Evolutionary conservation across 2,113 vertebrate genomes (phyloP), one percentile per base, ranked within the genome.

Genomic region (Centropus bengalensis): DNA sequence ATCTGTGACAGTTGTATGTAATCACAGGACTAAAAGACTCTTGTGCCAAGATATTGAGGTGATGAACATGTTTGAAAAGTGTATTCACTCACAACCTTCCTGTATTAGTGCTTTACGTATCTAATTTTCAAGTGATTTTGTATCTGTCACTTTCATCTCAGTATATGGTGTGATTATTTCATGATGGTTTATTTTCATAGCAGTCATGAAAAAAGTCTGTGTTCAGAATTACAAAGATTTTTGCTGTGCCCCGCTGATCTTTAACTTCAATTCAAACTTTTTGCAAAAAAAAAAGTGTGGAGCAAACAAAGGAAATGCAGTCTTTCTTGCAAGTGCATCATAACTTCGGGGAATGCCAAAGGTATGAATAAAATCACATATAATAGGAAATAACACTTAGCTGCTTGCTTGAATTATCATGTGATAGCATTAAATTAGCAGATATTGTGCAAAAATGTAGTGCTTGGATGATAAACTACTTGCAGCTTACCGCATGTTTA

Each of bases 241-340:
- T 83, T 83, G 40, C 19, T 10, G 0, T 67, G 27, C 4, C 19
- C 8, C 15, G 17, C 20, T 38, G 49, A 20, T 79, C 52, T 64
- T 84, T 66, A 63, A 38, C 63, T 64, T 77, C 71, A 84, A 69
- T 62, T 54, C 38, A 36, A 87, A 79, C 18, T 58, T 94, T 36
- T 66, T 10, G 0, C 8, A 12, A 14, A 52, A 54, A 79, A 42
- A 28, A 28, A 54, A 52, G 12, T 58, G 52, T n/a, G 76, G 56
- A 71, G 36, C 69, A 88, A 91, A 90, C 69, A 94, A 96, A 93
- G 91, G 89, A 94, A 90, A 88, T 64, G 45, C 52, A 83, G 66
- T 84, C 68, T 81, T 75, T 33, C 30, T 78, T 86, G 54, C n/a
- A 62, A 88, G 60, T 52, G 36, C 18, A 26, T 60, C 86, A 74